Conservation (phyloP, 2,888 invertebrate genomes). For the Leistus spinibarbis region DNA sequence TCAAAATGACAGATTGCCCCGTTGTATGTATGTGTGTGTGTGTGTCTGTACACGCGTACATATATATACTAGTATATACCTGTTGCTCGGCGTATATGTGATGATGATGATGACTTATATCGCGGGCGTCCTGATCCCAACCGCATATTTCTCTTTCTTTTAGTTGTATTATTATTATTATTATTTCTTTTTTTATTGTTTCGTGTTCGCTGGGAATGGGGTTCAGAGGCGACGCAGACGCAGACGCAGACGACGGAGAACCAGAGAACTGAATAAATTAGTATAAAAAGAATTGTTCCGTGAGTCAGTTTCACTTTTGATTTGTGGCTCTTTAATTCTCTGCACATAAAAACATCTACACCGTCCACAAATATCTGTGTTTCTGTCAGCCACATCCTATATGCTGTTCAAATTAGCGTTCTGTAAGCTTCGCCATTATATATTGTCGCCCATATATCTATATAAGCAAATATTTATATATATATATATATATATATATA, state of each 20-base stretch:
- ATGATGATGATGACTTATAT: background rate
- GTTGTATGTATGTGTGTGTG: conserved; percentile 12
- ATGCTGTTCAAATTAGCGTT: conserved; percentile 37
- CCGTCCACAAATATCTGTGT: conserved; percentile 37
- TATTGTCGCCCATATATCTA: no score
- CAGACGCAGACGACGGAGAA: background rate
- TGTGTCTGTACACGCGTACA: conserved; percentile 5
- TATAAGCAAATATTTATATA: no score
- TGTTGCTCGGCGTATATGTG: no score
- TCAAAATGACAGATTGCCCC: background rate
- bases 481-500: no score
- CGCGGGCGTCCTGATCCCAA: background rate
- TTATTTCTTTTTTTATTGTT: background rate
- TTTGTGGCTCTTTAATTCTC: conserved; percentile 39
- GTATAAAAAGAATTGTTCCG: conserved; percentile 32
- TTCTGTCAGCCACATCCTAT: conserved; percentile 31
- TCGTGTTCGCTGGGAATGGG: background rate
- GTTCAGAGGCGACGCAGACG: background rate
- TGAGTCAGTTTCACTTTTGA: conserved; percentile 39
- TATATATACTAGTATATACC: conserved; percentile 7
- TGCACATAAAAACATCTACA: conserved; percentile 38
- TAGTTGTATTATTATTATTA: background rate
- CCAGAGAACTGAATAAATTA: conserved; percentile 32
- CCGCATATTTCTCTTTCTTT: no score
- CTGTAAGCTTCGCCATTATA: no score